Conservation (phyloP, 1,140 invertebrate species). For the Zaprionus ghesquierei region DNA sequence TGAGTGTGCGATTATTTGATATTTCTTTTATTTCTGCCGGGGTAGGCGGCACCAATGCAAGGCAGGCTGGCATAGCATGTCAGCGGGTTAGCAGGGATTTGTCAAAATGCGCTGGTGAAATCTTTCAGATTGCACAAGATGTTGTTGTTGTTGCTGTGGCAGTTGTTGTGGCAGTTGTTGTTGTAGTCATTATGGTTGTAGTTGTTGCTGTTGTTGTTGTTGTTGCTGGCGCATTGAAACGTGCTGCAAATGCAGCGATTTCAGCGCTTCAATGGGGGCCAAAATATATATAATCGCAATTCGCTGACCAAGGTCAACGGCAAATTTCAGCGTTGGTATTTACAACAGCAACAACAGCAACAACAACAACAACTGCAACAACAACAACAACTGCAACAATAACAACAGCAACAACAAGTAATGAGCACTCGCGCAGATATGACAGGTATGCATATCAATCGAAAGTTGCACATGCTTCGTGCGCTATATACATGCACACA, state of each 20-base stretch:
- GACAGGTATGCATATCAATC: slow-evolving; percentile 26
- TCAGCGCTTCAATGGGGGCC: slow-evolving; percentile 5
- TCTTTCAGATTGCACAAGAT: slow-evolving; percentile 26
- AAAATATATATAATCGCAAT: slow-evolving; percentile 32
- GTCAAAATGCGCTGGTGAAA: slow-evolving; percentile 55
- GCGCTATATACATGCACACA: background rate
- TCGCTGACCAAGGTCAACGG: slow-evolving; percentile 36
- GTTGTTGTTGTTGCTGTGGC: background rate
- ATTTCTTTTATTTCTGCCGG: slow-evolving; percentile 29
- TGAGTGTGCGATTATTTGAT: slow-evolving; percentile 6
- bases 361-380: no score
- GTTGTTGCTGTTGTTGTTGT: background rate
- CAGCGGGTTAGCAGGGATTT: slow-evolving; percentile 78
- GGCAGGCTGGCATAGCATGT: slow-evolving; percentile 47
- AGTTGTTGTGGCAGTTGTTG: background rate
- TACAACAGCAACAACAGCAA: slow-evolving; percentile 9
- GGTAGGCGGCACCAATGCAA: slow-evolving; percentile 18
- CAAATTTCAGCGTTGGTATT: slow-evolving; percentile 23
- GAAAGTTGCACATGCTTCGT: slow-evolving; percentile 16
- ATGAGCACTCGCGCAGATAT: slow-evolving; percentile 3
- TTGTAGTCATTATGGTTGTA: background rate
- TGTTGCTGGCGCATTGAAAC: slow-evolving; percentile 11
- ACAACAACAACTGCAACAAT: no score
- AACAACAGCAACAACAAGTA: slow-evolving; percentile 1
- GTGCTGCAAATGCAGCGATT: slow-evolving; percentile 37